Conservation (phyloP, 2,113 vertebrate genomes). For the Calidris pugnax region DNA sequence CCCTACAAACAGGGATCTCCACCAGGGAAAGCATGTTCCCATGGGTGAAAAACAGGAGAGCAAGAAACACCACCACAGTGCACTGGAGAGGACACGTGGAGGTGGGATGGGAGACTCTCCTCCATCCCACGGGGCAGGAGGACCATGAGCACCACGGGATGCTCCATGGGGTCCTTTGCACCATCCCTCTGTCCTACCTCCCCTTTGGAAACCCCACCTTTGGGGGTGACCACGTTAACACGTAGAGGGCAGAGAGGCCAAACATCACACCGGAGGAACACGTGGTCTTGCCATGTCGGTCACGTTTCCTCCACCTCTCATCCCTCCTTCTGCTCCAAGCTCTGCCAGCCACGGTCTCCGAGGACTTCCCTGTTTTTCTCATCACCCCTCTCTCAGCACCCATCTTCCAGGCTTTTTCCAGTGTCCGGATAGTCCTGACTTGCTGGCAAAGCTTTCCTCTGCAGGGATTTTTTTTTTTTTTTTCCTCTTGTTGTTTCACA, state of each 20-base stretch:
- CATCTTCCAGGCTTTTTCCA: neutral
- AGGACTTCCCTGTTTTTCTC: conserved; percentile 35
- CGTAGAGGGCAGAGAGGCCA: too few species aligned
- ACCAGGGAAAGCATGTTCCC: neutral
- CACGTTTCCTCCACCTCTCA: neutral
- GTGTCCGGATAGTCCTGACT: neutral
- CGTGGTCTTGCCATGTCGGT: rapidly evolving
- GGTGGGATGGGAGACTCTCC: rapidly evolving
- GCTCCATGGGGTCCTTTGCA: neutral
- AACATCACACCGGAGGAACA: neutral
- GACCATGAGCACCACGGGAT: neutral
- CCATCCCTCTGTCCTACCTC: rapidly evolving
- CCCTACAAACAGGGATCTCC: neutral
- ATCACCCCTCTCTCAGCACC: neutral
- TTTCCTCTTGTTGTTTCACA: neutral
- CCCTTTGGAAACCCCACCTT: rapidly evolving
- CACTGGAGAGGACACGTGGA: rapidly evolving
- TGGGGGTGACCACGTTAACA: neutral
- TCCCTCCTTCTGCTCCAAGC: neutral
- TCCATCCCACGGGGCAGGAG: rapidly evolving
- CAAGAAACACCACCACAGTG: rapidly evolving
- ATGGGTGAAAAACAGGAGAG: neutral
- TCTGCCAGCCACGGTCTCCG: rapidly evolving
- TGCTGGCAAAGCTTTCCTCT: neutral
- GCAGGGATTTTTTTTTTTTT: neutral